Base-by-base conservation (phyloP, 2,113 vertebrate species). In the Corvus cornix region DNA sequence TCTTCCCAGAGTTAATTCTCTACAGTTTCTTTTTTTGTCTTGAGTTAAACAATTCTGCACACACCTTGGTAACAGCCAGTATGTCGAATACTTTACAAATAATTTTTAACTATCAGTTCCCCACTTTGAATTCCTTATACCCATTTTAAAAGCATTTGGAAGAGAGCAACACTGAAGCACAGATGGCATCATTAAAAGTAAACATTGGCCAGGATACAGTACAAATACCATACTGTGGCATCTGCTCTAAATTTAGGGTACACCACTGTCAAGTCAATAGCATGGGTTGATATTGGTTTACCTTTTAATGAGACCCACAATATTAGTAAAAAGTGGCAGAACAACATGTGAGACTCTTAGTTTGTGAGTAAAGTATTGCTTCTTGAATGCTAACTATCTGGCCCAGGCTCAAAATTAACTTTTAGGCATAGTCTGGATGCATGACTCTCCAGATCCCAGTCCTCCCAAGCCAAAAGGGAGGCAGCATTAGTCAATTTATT, bases 221-320 rank as follows among this genome's bases (percentile, higher is more conserved):
- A 87, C 39, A 95, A 96, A 97, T 39, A 93, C 67, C 68, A 8
- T 28, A 64, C 83, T 69, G 77, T 81, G 91, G 83, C 55, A 84
- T 84, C 68, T 19, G 6, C 74, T 81, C 96, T 91, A 95, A 89
- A 94, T 81, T 89, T 44, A 86, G 84, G 53, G 46, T 46, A 69
- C n/a, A 49, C 90, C 28, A 13, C 84, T 91, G 75, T 49, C 85
- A 86, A 88, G 84, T 78, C 84, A 88, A 87, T 56, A 94, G 72
- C 66, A 33, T 15, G 56, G 39, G 56, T 85, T 59, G 77, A 82
- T 93, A 94, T 43, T 56, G 68, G 86, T 89, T 96, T 97, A 96
- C 84, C 64, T 96, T 96, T 93, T 94, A 76, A 91, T 55, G 68
- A 89, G 49, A 70, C 17, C 55, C 49, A 52, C 64, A 81, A 18